Conservation (phyloP, 2,888 invertebrate species). For the Sphaerophoria rueppellii region DNA sequence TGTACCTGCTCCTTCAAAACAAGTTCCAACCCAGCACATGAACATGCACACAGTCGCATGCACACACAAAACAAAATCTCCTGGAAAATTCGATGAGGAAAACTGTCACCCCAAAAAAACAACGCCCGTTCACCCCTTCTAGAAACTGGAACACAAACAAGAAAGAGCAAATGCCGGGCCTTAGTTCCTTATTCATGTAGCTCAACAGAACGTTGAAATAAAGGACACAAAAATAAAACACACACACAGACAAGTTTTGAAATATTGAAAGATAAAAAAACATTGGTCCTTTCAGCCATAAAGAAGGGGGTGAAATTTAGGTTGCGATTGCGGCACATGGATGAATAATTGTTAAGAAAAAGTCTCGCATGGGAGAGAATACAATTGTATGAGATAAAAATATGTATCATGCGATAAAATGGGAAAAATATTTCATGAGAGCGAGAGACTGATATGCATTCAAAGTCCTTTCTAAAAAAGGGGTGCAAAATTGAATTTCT, state of each 20-base stretch:
- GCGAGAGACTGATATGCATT: background rate
- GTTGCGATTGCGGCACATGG: conserved; percentile 10
- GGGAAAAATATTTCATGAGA: background rate
- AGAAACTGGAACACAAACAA: background rate
- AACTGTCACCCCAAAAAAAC: conserved; percentile 13
- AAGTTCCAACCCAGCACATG: background rate
- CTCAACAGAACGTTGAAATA: background rate
- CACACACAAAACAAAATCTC: conserved; percentile 23
- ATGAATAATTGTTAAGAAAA: conserved; percentile 24
- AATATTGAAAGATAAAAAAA: conserved; percentile 16
- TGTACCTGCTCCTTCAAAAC: background rate
- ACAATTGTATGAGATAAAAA: background rate
- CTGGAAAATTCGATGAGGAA: conserved; percentile 57
- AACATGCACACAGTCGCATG: background rate
- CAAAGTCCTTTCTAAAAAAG: no score
- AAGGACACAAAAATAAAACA: background rate
- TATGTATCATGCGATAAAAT: background rate
- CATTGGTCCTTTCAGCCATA: conserved; percentile 23
- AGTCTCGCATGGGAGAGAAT: conserved; percentile 33
- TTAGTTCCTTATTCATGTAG: conserved; percentile 27
- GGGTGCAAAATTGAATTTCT: background rate
- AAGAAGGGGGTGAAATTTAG: conserved; percentile 34
- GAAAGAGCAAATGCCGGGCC: conserved; percentile 53
- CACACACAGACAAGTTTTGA: conserved; percentile 10
- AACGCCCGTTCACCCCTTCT: background rate